Conservation (phyloP, 2,888 invertebrate species). For the Alcis repandata region DNA sequence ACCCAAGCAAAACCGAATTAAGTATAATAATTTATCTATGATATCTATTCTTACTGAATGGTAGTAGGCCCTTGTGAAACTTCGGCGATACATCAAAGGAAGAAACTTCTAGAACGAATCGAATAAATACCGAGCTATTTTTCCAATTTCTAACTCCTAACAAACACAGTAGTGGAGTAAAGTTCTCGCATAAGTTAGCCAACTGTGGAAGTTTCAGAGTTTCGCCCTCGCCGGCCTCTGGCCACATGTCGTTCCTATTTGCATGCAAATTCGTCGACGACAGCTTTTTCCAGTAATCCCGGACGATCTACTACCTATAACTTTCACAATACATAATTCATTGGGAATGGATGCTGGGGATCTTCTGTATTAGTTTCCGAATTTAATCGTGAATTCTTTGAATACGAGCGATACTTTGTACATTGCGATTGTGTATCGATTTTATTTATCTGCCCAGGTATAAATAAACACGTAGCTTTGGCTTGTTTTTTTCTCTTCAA, state of each 20-base stretch:
- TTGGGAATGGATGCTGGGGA: slow-evolving; percentile 51
- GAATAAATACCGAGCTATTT: slow-evolving; percentile 61
- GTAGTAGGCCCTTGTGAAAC: slow-evolving; percentile 39
- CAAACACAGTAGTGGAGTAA: slow-evolving; percentile 55
- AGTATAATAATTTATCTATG: neutral
- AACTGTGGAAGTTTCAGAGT: slow-evolving; percentile 45
- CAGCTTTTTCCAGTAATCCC: slow-evolving; percentile 60
- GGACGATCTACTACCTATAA: slow-evolving; percentile 54
- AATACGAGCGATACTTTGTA: too few species aligned
- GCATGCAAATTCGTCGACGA: slow-evolving; percentile 70
- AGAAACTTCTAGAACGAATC: slow-evolving; percentile 40
- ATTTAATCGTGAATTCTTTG: slow-evolving; percentile 12
- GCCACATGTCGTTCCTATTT: slow-evolving; percentile 73
- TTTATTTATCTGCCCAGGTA: too few species aligned
- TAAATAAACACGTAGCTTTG: too few species aligned
- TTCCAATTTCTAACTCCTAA: slow-evolving; percentile 61
- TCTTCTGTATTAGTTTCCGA: slow-evolving; percentile 55
- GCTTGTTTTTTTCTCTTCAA: too few species aligned
- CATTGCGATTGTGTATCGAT: too few species aligned
- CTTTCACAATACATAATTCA: slow-evolving; percentile 66
- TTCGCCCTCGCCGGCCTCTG: slow-evolving; percentile 41
- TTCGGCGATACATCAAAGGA: slow-evolving; percentile 61
- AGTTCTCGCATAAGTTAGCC: slow-evolving; percentile 73
- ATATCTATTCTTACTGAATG: too few species aligned
- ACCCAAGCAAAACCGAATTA: too few species aligned